Conservation (phyloP, 2,113 vertebrate species). For the Glaucidium brasilianum region DNA sequence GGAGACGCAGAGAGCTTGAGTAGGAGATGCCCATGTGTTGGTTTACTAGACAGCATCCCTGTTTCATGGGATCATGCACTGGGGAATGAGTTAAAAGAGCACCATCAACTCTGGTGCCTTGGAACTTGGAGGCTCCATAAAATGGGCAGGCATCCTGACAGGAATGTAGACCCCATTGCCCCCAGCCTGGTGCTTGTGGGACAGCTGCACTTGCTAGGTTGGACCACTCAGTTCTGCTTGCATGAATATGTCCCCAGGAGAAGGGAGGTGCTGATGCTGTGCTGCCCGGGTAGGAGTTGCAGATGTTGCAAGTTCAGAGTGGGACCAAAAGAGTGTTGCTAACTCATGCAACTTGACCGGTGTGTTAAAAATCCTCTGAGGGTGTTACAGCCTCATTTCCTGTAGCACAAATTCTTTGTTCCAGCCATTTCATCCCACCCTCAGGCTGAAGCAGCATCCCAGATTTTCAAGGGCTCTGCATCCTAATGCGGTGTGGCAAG, state of each 20-base stretch:
- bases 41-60: background rate
- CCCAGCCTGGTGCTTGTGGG: background rate
- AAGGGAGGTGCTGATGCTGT: background rate
- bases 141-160: background rate
- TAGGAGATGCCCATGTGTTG: rapidly evolving
- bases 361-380: background rate
- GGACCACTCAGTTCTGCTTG: background rate
- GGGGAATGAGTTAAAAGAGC: background rate
- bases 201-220: background rate
- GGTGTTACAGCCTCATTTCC: background rate
- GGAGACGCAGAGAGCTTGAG: background rate
- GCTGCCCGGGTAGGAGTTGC: rapidly evolving
- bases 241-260: rapidly evolving
- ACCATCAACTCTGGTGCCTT: background rate
- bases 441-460: background rate
- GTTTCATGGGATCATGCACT: background rate
- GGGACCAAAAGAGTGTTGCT: background rate
- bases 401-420: background rate
- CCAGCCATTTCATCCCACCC: background rate
- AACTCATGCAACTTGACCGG: background rate
- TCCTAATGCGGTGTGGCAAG: background rate
- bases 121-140: rapidly evolving
- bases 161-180: background rate
- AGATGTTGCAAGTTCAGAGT: background rate
- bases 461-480: background rate